Evolutionary conservation across 2,113 vertebrate genomes (phyloP), one percentile per base, ranked within the genome.

Genomic region (Nestor notabilis): DNA sequence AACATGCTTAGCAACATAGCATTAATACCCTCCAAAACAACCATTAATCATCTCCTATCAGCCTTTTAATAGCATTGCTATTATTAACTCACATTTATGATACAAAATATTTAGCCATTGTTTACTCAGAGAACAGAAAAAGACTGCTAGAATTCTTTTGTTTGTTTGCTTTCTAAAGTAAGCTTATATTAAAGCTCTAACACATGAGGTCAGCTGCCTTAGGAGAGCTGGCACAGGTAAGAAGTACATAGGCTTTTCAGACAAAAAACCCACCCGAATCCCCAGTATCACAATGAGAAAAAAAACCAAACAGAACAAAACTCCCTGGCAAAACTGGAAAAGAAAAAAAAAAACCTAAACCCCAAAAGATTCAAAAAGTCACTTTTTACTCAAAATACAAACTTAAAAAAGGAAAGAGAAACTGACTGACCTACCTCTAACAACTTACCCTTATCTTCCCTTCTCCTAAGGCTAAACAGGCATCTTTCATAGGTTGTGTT

Each of bases 71-170:
- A 80, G 52, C 35, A 87, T 55, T 64, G 9, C 35, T 10, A 35
- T 60, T 83, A 39, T 35, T 27, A 56, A 47, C 9, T 41, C 16
- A 52, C 27, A 25, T 39, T 71, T 72, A 49, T 17, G 8, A n/a
- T 55, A 33, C 0, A 0, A 82, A 77, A 13, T 17, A 53, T 21
- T 46, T 56, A 31, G 0, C 71, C 1, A 1, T 6, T 61, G 5
- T 37, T 75, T 53, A 66, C 43, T 46, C 78, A 63, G 37, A 47
- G 33, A 70, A 6, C 25, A 90, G 24, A 70, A 17, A 31, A 78
- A 44, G 6, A 14, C 8, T 50, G 15, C 4, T 8, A 55, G 4
- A 41, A 50, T 37, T 49, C 5, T 33, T 80, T 17, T 65, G 10
- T 14, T 52, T 29, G 37, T 21, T 76, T 82, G 3, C n/a, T 44